Percentiles rank a stretch among this genome's conserved stretches.
phyloP scores from a whole-genome alignment of 2,113 vertebrate species.

The Pterocles orientalis region DNA sequence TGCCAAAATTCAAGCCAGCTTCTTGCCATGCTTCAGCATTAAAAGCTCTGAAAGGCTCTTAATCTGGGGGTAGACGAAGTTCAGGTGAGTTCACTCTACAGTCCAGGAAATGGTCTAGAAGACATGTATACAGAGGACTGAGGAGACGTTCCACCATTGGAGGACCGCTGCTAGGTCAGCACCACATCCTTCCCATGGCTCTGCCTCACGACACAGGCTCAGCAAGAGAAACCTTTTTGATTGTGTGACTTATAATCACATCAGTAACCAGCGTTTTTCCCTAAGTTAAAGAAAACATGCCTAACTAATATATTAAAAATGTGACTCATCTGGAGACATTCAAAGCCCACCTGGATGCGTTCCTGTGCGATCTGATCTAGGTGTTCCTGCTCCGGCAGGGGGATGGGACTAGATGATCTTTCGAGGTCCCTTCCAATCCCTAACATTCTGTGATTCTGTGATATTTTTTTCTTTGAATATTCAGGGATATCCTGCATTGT shows the following conservation, averaged over 20 bases:
- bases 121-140: background rate
- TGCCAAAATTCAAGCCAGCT: background rate
- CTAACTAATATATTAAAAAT: background rate
- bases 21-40: background rate
- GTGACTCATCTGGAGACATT: background rate
- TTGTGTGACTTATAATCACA: background rate
- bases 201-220: background rate
- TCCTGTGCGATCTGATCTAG: no score
- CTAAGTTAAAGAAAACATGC: background rate
- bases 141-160: rapidly evolving
- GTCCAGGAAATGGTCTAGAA: background rate
- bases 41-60: background rate
- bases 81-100: background rate
- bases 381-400: no score
- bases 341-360: no score
- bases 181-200: background rate
- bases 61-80: background rate
- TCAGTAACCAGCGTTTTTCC: background rate
- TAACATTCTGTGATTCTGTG: no score
- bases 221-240: background rate
- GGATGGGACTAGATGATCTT: no score
- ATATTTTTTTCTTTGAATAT: background rate
- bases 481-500: background rate
- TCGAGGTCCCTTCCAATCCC: no score
- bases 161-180: background rate